phyloP scores from a whole-genome alignment of 2,888 invertebrate species.

The Macaria liturata region DNA sequence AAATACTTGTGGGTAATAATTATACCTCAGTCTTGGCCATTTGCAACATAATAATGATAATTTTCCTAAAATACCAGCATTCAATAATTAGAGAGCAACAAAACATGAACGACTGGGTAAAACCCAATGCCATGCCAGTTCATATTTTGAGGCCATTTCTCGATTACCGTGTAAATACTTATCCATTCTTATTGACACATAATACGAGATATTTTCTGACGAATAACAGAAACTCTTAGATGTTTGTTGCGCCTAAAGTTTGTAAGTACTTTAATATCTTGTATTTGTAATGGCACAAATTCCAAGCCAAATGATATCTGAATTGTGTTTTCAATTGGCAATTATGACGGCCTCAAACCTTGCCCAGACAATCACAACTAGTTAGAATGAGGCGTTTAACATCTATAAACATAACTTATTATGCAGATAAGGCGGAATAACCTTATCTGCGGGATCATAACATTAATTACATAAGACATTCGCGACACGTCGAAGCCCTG shows the following conservation, averaged over 20 bases:
- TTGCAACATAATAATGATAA: too few species aligned
- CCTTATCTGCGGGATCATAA: slow-evolving; percentile 47
- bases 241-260: too few species aligned
- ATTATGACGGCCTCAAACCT: slow-evolving; percentile 48
- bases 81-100: slow-evolving; percentile 1
- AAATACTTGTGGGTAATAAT: too few species aligned
- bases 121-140: slow-evolving; percentile 7
- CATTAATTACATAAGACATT: slow-evolving; percentile 54
- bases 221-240: too few species aligned
- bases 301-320: slow-evolving; percentile 44
- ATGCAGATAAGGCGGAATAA: slow-evolving; percentile 11
- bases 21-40: too few species aligned
- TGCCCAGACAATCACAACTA: slow-evolving; percentile 36
- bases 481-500: slow-evolving; percentile 42
- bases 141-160: slow-evolving; percentile 1
- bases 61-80: background rate
- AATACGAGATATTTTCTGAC: background rate
- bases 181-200: background rate
- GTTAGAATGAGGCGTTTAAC: background rate
- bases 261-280: too few species aligned
- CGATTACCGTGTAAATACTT: slow-evolving; percentile 13
- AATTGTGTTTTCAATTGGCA: slow-evolving; percentile 52
- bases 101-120: slow-evolving; percentile 14
- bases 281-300: slow-evolving; percentile 22
- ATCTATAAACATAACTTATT: slow-evolving; percentile 24